phyloP scores from a whole-genome alignment of 1,140 invertebrate species.

The Microplitis demolitor region DNA sequence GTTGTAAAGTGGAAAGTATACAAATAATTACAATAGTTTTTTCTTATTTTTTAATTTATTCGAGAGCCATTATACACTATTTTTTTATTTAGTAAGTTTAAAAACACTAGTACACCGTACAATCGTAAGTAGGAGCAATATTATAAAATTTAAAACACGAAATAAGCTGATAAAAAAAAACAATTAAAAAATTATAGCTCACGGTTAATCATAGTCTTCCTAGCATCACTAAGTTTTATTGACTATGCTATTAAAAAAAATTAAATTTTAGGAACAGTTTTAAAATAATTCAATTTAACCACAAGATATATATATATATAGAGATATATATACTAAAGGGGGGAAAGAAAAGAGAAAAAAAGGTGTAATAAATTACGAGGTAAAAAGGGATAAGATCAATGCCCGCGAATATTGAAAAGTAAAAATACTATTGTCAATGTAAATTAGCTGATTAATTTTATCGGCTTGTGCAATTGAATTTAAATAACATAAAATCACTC shows the following conservation, averaged over 20 bases:
- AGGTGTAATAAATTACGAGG: background rate
- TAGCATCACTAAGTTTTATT: conserved; percentile 42
- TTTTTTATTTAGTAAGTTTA: background rate
- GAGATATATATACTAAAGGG: background rate
- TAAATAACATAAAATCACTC: conserved; percentile 7
- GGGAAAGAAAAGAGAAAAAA: background rate
- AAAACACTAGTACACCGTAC: conserved; percentile 10
- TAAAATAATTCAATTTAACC: conserved; percentile 20
- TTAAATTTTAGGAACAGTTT: conserved; percentile 32
- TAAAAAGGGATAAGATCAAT: no score
- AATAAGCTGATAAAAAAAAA: conserved; percentile 23
- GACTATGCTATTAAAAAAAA: conserved; percentile 19
- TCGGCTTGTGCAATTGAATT: conserved; percentile 28
- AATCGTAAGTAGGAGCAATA: conserved; percentile 30
- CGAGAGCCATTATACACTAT: no score
- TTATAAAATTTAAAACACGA: conserved; percentile 18
- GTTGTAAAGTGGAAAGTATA: background rate
- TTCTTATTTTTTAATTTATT: background rate
- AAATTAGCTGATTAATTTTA: conserved; percentile 20
- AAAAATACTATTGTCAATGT: conserved; percentile 17
- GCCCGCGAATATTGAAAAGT: background rate
- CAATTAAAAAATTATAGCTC: conserved; percentile 51
- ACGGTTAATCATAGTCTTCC: conserved; percentile 62
- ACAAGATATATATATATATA: conserved; percentile 12
- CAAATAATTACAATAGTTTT: background rate